Conservation (phyloP, 2,888 invertebrate genomes). For the Ophioninae sp. region DNA sequence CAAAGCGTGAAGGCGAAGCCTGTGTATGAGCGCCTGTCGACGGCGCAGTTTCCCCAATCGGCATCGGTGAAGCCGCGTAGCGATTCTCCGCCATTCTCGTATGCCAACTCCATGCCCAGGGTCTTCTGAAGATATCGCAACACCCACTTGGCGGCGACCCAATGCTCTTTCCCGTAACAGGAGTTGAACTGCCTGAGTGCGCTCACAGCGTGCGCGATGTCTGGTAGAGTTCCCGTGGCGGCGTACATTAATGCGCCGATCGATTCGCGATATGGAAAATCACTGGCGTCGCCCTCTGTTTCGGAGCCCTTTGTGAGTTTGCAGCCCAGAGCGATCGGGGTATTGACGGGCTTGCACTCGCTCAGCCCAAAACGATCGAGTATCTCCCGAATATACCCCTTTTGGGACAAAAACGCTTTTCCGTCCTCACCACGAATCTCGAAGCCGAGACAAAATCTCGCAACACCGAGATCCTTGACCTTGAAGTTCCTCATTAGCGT, state of each 20-base stretch:
- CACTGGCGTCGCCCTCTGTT: slow-evolving; percentile 23
- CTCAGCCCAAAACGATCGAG: slow-evolving; percentile 68
- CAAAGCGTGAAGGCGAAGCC: slow-evolving; percentile 45
- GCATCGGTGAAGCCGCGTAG: slow-evolving; percentile 70
- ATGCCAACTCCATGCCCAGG: slow-evolving; percentile 62
- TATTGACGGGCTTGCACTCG: slow-evolving; percentile 68
- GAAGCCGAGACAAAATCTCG: too few species aligned
- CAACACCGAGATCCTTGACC: too few species aligned
- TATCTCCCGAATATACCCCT: slow-evolving; percentile 60
- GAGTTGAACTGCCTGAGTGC: slow-evolving; percentile 58
- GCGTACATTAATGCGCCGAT: too few species aligned
- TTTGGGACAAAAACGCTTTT: too few species aligned
- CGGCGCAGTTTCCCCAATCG: slow-evolving; percentile 66
- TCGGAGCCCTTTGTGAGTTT: slow-evolving; percentile 46
- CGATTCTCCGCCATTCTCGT: slow-evolving; percentile 13
- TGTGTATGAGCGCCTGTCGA: slow-evolving; percentile 59
- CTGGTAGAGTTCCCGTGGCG: too few species aligned
- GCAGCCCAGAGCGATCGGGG: slow-evolving; percentile 63
- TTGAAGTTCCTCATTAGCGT: too few species aligned
- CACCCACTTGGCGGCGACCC: slow-evolving; percentile 72
- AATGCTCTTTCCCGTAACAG: slow-evolving; percentile 52
- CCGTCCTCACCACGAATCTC: too few species aligned
- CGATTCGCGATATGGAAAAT: too few species aligned
- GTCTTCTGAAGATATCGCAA: slow-evolving; percentile 70
- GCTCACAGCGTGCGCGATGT: slow-evolving; percentile 62